These are phyloP conservation scores for Nephotettix cincticeps DNA, from an alignment of 1,140 invertebrate genomes.

Conservation along the genomic window DNA sequence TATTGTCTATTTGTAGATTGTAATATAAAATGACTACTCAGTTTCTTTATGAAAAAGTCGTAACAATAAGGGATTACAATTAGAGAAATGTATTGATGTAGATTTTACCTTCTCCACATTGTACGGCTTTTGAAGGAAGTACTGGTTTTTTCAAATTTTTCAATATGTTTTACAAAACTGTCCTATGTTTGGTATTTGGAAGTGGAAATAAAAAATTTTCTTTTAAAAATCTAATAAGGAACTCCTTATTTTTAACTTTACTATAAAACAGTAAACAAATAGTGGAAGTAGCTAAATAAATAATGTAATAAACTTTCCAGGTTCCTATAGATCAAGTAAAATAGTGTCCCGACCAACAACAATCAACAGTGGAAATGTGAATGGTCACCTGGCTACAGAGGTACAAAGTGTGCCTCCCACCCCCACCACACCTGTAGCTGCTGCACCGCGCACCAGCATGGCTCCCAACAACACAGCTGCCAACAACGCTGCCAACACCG, in stretches of 20 bases:
- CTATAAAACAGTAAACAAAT: background rate
- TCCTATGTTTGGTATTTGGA: too few relatives aligned
- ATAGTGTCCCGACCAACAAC: slow-evolving; percentile 47
- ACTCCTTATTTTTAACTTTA: background rate
- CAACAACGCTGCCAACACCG: slow-evolving; percentile 16
- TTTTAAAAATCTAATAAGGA: too few relatives aligned
- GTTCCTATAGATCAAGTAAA: slow-evolving; percentile 46
- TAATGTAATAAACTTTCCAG: slow-evolving; percentile 41
- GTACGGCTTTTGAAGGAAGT: too few relatives aligned
- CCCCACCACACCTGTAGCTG: slow-evolving; percentile 42
- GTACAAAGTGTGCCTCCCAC: slow-evolving; percentile 50
- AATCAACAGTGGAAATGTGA: slow-evolving; percentile 44
- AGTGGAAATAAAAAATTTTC: too few relatives aligned
- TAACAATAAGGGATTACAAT: too few relatives aligned
- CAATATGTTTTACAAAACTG: too few relatives aligned
- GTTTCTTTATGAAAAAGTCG: too few relatives aligned
- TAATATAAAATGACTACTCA: too few relatives aligned
- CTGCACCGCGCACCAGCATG: slow-evolving; percentile 26
- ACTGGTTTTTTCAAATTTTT: too few relatives aligned
- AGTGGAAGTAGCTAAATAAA: background rate
- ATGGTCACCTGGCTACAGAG: slow-evolving; percentile 48
- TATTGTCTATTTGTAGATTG: too few relatives aligned
- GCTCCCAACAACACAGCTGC: background rate
- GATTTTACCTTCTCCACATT: too few relatives aligned
- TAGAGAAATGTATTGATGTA: too few relatives aligned